Conservation (phyloP, 1,140 invertebrate species). For the Onthophagus taurus region DNA sequence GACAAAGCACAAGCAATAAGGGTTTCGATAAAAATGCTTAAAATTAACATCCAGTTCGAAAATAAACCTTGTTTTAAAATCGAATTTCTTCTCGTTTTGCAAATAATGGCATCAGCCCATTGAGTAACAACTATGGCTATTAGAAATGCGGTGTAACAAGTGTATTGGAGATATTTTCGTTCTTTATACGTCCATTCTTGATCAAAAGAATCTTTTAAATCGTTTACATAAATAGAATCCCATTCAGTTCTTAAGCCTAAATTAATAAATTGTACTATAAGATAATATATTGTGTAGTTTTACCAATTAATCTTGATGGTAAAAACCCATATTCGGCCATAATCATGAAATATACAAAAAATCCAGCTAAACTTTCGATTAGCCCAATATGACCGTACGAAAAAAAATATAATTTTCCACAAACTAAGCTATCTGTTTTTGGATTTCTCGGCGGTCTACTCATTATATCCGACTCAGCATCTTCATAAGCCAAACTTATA, state of each 20-base stretch:
- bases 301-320: slow-evolving; percentile 50
- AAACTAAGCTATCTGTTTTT: slow-evolving; percentile 70
- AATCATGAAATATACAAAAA: slow-evolving; percentile 79
- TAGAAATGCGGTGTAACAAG: slow-evolving; percentile 77
- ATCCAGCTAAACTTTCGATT: slow-evolving; percentile 78
- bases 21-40: slow-evolving; percentile 67
- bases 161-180: slow-evolving; percentile 69
- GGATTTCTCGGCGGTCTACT: slow-evolving; percentile 71
- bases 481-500: slow-evolving; percentile 82
- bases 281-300: background rate
- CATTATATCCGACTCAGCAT: slow-evolving; percentile 83
- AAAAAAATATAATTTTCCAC: slow-evolving; percentile 27
- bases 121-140: slow-evolving; percentile 77
- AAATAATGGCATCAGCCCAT: slow-evolving; percentile 78
- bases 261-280: background rate
- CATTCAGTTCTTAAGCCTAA: slow-evolving; percentile 65
- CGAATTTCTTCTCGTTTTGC: slow-evolving; percentile 74
- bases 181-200: slow-evolving; percentile 75
- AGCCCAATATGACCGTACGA: slow-evolving; percentile 81
- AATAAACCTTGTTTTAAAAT: slow-evolving; percentile 63
- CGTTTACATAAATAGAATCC: slow-evolving; percentile 59
- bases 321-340: slow-evolving; percentile 80
- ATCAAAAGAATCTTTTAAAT: slow-evolving; percentile 69
- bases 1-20: slow-evolving; percentile 56
- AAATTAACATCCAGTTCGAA: slow-evolving; percentile 64